Evolutionary conservation across 1,140 invertebrate genomes (phyloP).

Genomic region (Dendroctonus valens): DNA sequence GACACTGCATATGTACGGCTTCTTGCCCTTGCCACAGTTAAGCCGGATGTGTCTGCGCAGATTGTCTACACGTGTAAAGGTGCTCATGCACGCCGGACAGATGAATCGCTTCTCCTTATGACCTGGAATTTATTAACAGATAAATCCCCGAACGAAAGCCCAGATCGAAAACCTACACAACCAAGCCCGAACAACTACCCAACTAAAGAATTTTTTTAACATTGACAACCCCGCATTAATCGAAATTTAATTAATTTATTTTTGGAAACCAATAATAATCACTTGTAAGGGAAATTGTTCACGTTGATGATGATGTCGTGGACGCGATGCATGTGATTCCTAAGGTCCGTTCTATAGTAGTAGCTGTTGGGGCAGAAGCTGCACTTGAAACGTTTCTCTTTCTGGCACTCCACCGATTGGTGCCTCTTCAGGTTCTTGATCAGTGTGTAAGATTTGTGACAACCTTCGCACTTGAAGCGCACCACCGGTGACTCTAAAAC

Average conservation of each 20-base stretch:
- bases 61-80: slow-evolving; percentile 46
- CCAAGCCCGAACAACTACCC: too few species aligned
- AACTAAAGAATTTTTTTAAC: too few species aligned
- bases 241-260: too few species aligned
- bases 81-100: slow-evolving; percentile 37
- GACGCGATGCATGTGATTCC: slow-evolving; percentile 43
- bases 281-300: neutral
- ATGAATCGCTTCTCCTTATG: slow-evolving; percentile 2
- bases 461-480: slow-evolving; percentile 48
- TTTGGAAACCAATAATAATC: neutral
- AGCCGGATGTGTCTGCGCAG: slow-evolving; percentile 69
- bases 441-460: slow-evolving; percentile 54
- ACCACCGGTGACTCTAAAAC: neutral
- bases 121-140: neutral
- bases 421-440: slow-evolving; percentile 56
- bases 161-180: too few species aligned
- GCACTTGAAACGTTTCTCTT: slow-evolving; percentile 55
- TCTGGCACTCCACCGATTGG: slow-evolving; percentile 56
- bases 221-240: too few species aligned
- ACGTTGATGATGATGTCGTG: slow-evolving; percentile 31
- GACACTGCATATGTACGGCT: slow-evolving; percentile 54
- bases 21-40: slow-evolving; percentile 57
- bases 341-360: slow-evolving; percentile 38
- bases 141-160: too few species aligned
- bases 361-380: slow-evolving; percentile 47